These are phyloP conservation scores for Notamacropus eugenii DNA, from an alignment of 2,797 vertebrate species.

Conservation along the genomic window DNA sequence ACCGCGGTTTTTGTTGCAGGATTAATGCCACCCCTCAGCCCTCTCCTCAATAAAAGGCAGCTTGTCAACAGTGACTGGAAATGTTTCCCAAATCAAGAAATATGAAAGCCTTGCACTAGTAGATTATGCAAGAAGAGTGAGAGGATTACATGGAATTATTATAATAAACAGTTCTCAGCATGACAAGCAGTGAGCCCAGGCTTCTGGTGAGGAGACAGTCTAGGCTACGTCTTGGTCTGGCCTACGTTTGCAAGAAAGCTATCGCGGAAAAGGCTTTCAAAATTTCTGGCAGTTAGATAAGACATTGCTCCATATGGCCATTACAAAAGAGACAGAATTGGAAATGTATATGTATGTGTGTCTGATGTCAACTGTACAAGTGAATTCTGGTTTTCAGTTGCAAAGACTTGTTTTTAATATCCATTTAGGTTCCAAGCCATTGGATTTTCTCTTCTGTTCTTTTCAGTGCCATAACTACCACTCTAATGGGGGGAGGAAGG, in stretches of 20 bases:
- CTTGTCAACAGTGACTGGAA: slow-evolving; percentile 73
- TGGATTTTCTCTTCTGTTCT: neutral
- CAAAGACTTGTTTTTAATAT: neutral
- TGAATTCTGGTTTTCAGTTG: neutral
- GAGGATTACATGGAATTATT: slow-evolving; percentile 68
- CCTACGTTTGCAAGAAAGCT: slow-evolving; percentile 72
- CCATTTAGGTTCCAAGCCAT: neutral
- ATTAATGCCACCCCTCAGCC: slow-evolving; percentile 44
- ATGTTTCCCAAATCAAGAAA: slow-evolving; percentile 69
- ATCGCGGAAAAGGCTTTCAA: slow-evolving; percentile 68
- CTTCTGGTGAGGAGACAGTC: slow-evolving; percentile 70
- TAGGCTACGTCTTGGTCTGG: slow-evolving; percentile 66
- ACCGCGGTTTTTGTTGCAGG: slow-evolving; percentile 46
- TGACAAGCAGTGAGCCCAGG: slow-evolving; percentile 68
- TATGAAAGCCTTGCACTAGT: slow-evolving; percentile 55
- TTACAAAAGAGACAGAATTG: slow-evolving; percentile 64
- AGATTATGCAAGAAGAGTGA: slow-evolving; percentile 70
- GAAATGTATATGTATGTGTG: neutral
- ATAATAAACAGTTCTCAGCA: slow-evolving; percentile 69
- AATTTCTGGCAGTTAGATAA: slow-evolving; percentile 59
- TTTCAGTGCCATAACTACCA: slow-evolving; percentile 4
- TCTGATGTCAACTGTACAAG: neutral
- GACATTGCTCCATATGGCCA: slow-evolving; percentile 61
- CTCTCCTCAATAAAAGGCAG: slow-evolving; percentile 67
- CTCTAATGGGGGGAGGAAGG: neutral